Conservation (phyloP, 2,113 vertebrate species). For the Hemicordylus capensis region DNA sequence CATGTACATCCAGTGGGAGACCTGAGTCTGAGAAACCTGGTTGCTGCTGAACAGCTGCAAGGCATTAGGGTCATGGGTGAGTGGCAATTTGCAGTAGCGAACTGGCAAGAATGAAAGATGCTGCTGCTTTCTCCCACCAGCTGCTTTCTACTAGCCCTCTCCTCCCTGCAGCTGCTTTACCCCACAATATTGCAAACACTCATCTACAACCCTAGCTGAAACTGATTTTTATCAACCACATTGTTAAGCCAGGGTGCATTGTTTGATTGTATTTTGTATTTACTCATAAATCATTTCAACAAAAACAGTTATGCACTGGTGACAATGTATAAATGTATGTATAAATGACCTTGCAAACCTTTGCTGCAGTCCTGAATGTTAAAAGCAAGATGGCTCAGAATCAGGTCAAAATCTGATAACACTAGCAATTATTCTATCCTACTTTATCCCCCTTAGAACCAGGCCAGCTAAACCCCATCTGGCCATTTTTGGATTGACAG, state of each 20-base stretch:
- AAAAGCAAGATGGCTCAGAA: slow-evolving; percentile 19
- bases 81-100: neutral
- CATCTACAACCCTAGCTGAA: neutral
- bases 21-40: neutral
- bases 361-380: slow-evolving; percentile 13
- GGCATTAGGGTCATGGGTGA: neutral
- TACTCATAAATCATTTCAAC: neutral
- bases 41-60: neutral
- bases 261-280: neutral
- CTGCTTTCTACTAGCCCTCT: neutral
- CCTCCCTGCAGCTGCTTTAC: neutral
- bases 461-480: slow-evolving; percentile 59
- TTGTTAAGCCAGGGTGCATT: neutral
- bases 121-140: neutral
- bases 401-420: slow-evolving; percentile 54
- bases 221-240: neutral
- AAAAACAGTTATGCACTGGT: neutral
- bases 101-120: neutral
- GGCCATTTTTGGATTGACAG: slow-evolving; percentile 47
- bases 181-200: neutral
- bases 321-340: neutral
- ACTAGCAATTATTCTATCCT: slow-evolving; percentile 58
- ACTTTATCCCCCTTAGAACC: slow-evolving; percentile 42
- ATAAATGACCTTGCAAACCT: neutral
- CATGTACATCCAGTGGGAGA: neutral